Evolutionary conservation across 2,797 vertebrate species (phyloP).

Genomic region (Acestrorhynchus altus): DNA sequence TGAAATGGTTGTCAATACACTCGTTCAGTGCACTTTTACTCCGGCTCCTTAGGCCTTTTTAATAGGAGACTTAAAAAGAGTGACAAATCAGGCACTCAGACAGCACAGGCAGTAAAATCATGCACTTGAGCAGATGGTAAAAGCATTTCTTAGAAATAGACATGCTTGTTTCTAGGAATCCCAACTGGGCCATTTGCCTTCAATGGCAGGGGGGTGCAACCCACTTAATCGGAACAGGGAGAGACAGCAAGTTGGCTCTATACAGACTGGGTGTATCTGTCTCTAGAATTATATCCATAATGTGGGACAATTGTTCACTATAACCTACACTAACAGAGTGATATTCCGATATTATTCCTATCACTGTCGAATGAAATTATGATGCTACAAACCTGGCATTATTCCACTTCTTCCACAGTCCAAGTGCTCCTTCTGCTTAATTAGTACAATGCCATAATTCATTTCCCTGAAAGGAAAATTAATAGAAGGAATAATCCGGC

Average conservation of each 20-base stretch:
- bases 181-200: neutral
- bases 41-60: constrained; percentile 10
- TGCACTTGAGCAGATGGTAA: neutral
- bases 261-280: neutral
- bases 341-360: too few species aligned
- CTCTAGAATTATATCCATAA: neutral
- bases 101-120: constrained; percentile 15
- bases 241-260: neutral
- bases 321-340: neutral
- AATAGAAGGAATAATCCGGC: too few species aligned
- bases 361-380: too few species aligned
- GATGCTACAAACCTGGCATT: too few species aligned
- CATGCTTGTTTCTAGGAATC: neutral
- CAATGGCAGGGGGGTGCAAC: neutral
- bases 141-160: neutral
- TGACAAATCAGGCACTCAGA: neutral
- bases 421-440: too few species aligned
- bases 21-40: constrained; percentile 16
- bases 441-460: neutral
- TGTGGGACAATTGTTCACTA: neutral
- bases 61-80: constrained; percentile 25
- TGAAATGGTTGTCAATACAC: constrained; percentile 18
- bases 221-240: too few species aligned
- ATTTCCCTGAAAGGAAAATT: neutral
- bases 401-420: too few species aligned